Conservation (phyloP, 2,113 vertebrate genomes). For the Melospiza melodia region DNA sequence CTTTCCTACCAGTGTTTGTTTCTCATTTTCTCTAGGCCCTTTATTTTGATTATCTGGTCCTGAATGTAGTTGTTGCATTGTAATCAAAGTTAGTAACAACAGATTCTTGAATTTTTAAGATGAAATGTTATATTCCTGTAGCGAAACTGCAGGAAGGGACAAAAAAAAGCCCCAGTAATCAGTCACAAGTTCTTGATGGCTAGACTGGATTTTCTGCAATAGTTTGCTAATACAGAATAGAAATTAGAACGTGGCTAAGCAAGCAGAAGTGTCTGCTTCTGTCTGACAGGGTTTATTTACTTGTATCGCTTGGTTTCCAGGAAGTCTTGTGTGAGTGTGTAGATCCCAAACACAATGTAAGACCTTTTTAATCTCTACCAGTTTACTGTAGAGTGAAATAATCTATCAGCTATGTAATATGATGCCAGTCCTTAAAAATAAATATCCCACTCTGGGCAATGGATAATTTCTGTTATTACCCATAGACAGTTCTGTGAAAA, state of each 20-base stretch:
- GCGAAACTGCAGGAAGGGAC: background rate
- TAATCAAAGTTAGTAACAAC: background rate
- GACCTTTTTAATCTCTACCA: background rate
- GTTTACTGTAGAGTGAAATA: background rate
- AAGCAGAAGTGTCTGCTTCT: background rate
- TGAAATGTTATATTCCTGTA: background rate
- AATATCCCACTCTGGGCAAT: background rate
- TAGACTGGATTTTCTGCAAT: background rate
- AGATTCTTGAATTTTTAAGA: background rate
- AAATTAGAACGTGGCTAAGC: background rate
- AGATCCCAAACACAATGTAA: background rate
- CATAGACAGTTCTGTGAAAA: background rate
- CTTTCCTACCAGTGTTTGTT: conserved; percentile 30
- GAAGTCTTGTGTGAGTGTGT: background rate
- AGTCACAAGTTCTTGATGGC: background rate
- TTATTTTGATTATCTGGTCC: conserved; percentile 46
- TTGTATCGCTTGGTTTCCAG: background rate
- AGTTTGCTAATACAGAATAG: background rate
- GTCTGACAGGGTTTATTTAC: background rate
- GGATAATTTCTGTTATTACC: background rate
- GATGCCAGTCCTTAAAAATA: background rate
- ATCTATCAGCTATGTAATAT: background rate
- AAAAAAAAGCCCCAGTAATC: background rate
- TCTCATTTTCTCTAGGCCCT: conserved; percentile 24
- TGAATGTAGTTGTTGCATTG: background rate